Evolutionary conservation across 2,888 invertebrate genomes (phyloP), one percentile per base, ranked within the genome.

Genomic region (Lasioglossum villosulum): DNA sequence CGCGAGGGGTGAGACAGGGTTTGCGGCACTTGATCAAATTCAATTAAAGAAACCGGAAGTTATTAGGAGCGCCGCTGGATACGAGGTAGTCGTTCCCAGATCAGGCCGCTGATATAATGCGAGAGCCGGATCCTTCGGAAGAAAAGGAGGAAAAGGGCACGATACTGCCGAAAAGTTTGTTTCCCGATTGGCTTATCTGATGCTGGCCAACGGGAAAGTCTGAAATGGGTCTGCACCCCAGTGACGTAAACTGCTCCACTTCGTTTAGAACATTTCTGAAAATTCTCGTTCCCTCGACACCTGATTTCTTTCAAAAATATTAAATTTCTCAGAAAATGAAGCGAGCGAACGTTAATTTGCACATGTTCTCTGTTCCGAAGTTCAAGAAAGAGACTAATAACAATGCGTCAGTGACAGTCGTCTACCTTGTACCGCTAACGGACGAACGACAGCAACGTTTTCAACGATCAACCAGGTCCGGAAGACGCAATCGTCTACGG

Each of bases 111-210:
- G 90, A 92, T 91, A 92, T 88, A 90, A 88, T 68, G 37, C 84
- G 87, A 87, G 83, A 83, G 79, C 78, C 76, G 81, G 80, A 78
- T 86, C 59, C 78, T 79, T 71, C 34, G 66, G 81, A 76, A 80
- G 78, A 84, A 52, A 83, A 84, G 77, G 68, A 63, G 80, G 81
- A 81, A 70, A 75, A 86, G 84, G 85, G 76, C 83, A 84, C 88
- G 86, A 88, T 88, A 90, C 87, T 88, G 86, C 84, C 84, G 89
- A 91, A 91, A 92, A 93, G 88, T 93, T 92, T 91, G 91, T 92
- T 92, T 90, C 90, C 82, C 90, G 86, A 80, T 85, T 88, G 88
- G 91, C 90, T 92, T 92, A 92, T 92, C 92, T 89, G 90, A 92
- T 89, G 85, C 79, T 81, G 91, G 86, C 86, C 89, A 90, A 88